These are phyloP conservation scores for Teleogryllus oceanicus DNA, from an alignment of 2,888 invertebrate genomes.

Conservation along the genomic window DNA sequence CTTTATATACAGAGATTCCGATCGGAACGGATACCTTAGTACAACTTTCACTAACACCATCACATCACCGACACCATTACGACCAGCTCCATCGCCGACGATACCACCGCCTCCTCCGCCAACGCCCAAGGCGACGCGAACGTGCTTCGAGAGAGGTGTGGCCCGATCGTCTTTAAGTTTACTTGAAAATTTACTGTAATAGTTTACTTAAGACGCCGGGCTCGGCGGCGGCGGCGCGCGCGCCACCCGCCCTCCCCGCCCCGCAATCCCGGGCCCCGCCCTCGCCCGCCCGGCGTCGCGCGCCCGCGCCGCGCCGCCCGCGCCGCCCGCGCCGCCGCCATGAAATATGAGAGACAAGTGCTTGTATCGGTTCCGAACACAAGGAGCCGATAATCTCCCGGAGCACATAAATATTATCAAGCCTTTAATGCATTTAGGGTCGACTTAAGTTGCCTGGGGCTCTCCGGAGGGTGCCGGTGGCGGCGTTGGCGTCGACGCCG, in stretches of 20 bases:
- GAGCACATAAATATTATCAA: conserved; percentile 42
- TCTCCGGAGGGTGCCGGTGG: not conserved
- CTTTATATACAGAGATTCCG: not conserved
- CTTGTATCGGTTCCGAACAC: conserved; percentile 26
- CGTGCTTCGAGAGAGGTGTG: conserved; percentile 19
- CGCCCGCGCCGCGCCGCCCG: not conserved
- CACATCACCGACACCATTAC: too few species aligned
- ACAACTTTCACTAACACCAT: too few species aligned
- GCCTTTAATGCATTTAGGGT: conserved; percentile 22
- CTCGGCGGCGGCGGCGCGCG: not conserved
- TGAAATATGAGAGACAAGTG: conserved; percentile 22
- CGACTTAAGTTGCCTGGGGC: conserved; percentile 1
- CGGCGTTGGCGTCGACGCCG: not conserved
- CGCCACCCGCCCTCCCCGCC: not conserved
- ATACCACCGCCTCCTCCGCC: too few species aligned
- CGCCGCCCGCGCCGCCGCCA: not conserved
- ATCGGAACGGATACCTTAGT: too few species aligned
- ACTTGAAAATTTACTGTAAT: conserved; percentile 28
- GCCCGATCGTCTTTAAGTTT: conserved; percentile 25
- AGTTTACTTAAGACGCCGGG: conserved; percentile 24
- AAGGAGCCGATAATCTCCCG: conserved; percentile 41
- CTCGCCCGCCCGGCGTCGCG: not conserved
- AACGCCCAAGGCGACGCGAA: not conserved
- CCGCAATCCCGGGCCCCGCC: not conserved
- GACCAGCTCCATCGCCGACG: too few species aligned